Evolutionary conservation across 1,140 invertebrate species (phyloP).

Genomic region (Pseudomyrmex dendroicus): DNA sequence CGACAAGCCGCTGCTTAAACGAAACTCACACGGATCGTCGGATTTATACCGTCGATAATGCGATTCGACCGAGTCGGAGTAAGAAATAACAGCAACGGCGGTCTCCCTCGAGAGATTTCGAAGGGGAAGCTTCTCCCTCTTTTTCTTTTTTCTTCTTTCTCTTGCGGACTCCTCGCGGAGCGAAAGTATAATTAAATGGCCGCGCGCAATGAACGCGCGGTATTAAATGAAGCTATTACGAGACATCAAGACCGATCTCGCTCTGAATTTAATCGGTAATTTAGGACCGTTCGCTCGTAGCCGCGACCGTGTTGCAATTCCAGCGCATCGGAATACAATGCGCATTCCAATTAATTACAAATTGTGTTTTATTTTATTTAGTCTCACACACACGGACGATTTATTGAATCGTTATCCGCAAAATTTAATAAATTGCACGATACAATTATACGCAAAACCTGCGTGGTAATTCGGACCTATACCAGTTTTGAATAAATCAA

Average conservation of each 20-base stretch:
- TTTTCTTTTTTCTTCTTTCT: neutral
- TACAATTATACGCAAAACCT: neutral
- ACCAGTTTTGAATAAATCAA: too few species aligned
- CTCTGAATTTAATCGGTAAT: constrained; percentile 49
- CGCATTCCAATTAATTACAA: neutral
- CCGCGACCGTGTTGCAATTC: constrained; percentile 12
- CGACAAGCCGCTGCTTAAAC: constrained; percentile 56
- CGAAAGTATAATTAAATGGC: constrained; percentile 63
- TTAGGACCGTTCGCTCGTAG: neutral
- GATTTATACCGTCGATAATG: constrained; percentile 65
- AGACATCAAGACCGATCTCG: constrained; percentile 39
- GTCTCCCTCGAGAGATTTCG: constrained; percentile 16
- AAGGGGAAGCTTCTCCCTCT: neutral
- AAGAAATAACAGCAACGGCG: constrained; percentile 34
- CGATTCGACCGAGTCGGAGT: constrained; percentile 55
- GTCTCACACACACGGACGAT: neutral
- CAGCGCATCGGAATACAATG: constrained; percentile 1
- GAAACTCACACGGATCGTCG: constrained; percentile 68
- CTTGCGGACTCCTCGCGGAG: constrained; percentile 19
- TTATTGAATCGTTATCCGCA: neutral
- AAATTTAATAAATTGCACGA: neutral
- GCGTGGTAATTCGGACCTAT: too few species aligned
- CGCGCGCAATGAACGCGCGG: constrained; percentile 37
- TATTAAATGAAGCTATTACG: constrained; percentile 53
- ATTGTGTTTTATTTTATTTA: neutral